Percentiles rank a stretch among this genome's conserved stretches.
Evolutionary conservation across 2,797 vertebrate species (phyloP).

Genomic region (Propithecus deckenii): DNA sequence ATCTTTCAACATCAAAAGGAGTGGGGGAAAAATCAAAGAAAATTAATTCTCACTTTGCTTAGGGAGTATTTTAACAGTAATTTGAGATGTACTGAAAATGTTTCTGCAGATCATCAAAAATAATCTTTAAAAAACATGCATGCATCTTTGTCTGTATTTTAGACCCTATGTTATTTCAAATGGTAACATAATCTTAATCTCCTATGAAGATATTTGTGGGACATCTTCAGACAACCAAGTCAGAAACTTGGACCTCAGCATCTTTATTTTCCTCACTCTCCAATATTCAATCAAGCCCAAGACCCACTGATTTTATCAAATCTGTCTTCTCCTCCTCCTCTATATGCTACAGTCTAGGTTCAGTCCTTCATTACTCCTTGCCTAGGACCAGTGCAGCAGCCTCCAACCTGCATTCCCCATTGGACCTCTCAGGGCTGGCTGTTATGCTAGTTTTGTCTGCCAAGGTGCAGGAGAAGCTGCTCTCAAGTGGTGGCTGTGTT

Average conservation of each 20-base stretch:
- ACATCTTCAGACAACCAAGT: not conserved
- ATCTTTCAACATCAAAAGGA: not conserved
- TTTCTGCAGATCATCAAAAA: not conserved
- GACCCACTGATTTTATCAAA: no score
- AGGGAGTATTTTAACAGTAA: not conserved
- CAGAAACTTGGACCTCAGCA: not conserved
- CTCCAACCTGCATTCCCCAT: not conserved
- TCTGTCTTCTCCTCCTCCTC: not conserved
- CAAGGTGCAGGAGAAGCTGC: accelerated
- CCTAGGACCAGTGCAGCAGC: accelerated
- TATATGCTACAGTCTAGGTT: accelerated
- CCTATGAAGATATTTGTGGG: not conserved
- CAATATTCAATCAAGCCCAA: not conserved
- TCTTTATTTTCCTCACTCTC: not conserved
- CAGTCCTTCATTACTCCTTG: not conserved
- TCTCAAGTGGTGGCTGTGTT: not conserved
- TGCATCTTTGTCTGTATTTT: not conserved
- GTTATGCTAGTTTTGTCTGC: not conserved
- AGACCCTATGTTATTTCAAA: not conserved
- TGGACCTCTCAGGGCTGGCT: not conserved
- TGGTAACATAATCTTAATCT: no score
- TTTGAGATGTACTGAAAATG: not conserved
- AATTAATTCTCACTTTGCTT: not conserved
- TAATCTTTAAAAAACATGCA: not conserved
- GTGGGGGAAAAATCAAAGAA: not conserved